These are phyloP conservation scores for Agrotis exclamationis DNA, from an alignment of 2,888 invertebrate genomes.

Conservation along the genomic window DNA sequence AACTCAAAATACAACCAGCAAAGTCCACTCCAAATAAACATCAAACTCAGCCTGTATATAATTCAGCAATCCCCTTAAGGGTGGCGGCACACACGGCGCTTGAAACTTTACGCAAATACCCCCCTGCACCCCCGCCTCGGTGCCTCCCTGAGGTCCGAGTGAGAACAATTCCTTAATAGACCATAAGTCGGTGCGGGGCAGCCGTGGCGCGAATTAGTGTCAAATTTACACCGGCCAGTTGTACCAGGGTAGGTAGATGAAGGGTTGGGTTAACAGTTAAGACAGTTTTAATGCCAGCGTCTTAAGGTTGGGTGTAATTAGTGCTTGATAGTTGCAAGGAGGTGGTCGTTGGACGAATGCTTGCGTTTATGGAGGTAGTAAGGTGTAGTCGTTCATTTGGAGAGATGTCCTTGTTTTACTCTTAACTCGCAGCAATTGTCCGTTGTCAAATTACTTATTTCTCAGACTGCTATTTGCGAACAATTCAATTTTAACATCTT, in stretches of 20 bases:
- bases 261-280: conserved; percentile 38
- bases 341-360: conserved; percentile 1
- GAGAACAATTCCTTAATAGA: conserved; percentile 89
- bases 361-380: not conserved
- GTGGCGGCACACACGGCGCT: conserved; percentile 79
- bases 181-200: conserved; percentile 85
- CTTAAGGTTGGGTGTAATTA: conserved; percentile 44
- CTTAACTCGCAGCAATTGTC: not conserved
- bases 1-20: conserved; percentile 28
- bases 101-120: conserved; percentile 84
- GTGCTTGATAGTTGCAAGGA: conserved; percentile 18
- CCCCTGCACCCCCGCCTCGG: conserved; percentile 43
- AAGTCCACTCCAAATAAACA: conserved; percentile 37
- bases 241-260: conserved; percentile 36
- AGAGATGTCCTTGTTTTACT: not conserved
- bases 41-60: conserved; percentile 74
- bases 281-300: conserved; percentile 51
- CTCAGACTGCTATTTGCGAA: no score
- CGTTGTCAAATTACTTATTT: not conserved
- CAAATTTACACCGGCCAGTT: conserved; percentile 73
- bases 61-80: conserved; percentile 72
- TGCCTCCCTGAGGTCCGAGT: conserved; percentile 71
- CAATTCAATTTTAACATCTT: no score
- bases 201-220: conserved; percentile 83
- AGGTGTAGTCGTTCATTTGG: not conserved